Evolutionary conservation across 1,140 invertebrate species (phyloP), one percentile per base, ranked within the genome.

Genomic region (Heliothis subflexa): DNA sequence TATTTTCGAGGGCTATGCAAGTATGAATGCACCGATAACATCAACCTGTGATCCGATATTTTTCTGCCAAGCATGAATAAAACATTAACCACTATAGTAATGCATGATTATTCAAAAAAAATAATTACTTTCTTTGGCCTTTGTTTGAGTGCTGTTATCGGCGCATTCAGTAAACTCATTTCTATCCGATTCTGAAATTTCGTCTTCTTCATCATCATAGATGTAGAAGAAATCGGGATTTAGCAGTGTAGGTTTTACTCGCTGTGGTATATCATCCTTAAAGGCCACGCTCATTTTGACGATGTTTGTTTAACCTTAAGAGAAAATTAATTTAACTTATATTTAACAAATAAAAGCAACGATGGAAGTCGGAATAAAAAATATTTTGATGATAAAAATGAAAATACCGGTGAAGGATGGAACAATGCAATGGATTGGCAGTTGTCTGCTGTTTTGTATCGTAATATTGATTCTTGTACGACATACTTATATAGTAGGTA

Each of bases 131-230:
- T 74, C 72, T 52, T 33, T 25, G 21, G 11, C 13, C 70, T 81
- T 86, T 21, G 86, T 86, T 54, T 89, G 88, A 33, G 84, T 89
- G 28, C 83, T 64, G 73, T 80, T 86, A 11, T 84, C 76, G 9
- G 81, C 18, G 33, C 54, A 55, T 45, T 55, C 50, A 40, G 33
- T 18, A n/a, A 11, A 18, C n/a, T 18, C n/a, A 40, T n/a, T 16
- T 25, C 40, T 33, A 40, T 55, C 25, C 3, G n/a, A n/a, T 21
- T 47, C 33, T 14, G 33, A 50, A 7, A 9, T 49, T 18, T 13
- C 14, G 13, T 55, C 28, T 4, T 18, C 21, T 0, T 18, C 52
- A 18, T 73, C 71, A 25, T 73, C 52, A 45, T 45, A 57, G 33
- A 73, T 13, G 54, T 73, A 59, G 12, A 59, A 57, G 16, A 9